These are phyloP conservation scores for Hippotragus niger DNA, from an alignment of 2,113 vertebrate species.

Conservation along the genomic window DNA sequence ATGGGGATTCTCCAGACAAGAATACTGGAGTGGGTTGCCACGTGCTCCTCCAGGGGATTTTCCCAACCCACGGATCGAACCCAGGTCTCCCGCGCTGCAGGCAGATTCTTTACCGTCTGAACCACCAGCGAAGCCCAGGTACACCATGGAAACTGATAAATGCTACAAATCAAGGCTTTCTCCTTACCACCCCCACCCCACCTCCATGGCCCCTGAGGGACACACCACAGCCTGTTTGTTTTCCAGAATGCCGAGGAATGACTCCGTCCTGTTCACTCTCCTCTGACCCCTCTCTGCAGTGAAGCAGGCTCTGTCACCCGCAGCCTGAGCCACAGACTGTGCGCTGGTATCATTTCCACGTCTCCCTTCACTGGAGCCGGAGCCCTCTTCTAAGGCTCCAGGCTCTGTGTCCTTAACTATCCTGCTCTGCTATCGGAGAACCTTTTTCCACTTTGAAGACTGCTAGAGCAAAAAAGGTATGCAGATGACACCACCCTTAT, in stretches of 20 bases:
- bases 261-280: background rate
- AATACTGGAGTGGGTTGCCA: background rate
- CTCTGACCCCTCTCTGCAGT: background rate
- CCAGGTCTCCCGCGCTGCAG: background rate
- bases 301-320: background rate
- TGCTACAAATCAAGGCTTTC: background rate
- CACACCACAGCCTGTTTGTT: background rate
- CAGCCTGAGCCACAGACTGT: rapidly evolving
- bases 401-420: background rate
- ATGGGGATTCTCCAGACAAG: background rate
- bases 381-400: background rate
- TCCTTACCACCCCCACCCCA: rapidly evolving
- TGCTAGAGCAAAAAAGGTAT: background rate
- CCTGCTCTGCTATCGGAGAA: background rate
- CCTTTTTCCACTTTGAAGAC: background rate
- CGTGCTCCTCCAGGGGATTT: background rate
- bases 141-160: background rate
- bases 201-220: background rate
- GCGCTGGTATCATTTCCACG: background rate
- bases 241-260: background rate
- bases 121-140: background rate
- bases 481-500: too few species aligned
- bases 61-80: background rate
- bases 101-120: background rate
- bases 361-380: background rate